Conservation (phyloP, 1,140 invertebrate genomes). For the Campoletis sonorensis region DNA sequence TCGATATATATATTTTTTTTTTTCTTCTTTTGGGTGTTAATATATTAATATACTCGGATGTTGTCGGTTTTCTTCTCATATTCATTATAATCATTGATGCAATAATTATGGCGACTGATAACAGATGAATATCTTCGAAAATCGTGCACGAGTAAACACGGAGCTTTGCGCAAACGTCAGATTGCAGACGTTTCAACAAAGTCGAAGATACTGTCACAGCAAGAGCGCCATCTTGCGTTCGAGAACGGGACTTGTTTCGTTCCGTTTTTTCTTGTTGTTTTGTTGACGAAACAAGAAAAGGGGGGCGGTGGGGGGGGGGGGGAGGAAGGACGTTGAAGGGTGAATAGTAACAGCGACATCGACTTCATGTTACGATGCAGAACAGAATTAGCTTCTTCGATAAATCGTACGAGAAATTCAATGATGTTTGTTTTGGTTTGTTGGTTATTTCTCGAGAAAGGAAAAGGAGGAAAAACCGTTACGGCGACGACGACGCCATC, state of each 20-base stretch:
- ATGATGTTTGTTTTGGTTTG: neutral
- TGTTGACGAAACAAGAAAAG: neutral
- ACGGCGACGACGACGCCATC: too few species aligned
- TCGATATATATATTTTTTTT: neutral
- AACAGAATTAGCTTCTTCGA: neutral
- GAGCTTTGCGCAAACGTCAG: neutral
- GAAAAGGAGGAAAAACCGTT: neutral
- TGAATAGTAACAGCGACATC: too few species aligned
- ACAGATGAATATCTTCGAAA: slow-evolving; percentile 8
- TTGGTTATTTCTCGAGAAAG: neutral
- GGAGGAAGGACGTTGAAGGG: too few species aligned
- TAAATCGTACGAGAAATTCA: neutral
- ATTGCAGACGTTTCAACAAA: neutral
- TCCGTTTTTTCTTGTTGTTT: neutral
- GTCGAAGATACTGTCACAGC: neutral
- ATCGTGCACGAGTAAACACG: too few species aligned
- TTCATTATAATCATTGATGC: slow-evolving; percentile 46
- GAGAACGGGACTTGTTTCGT: neutral
- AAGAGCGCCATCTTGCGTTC: neutral
- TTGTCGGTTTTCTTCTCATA: neutral
- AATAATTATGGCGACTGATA: slow-evolving; percentile 42
- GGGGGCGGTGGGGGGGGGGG: neutral
- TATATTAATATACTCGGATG: too few species aligned
- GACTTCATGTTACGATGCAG: too few species aligned
- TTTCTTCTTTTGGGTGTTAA: too few species aligned